Base-by-base conservation (phyloP, 1,140 invertebrate genomes). In the Drosophila insularis region DNA sequence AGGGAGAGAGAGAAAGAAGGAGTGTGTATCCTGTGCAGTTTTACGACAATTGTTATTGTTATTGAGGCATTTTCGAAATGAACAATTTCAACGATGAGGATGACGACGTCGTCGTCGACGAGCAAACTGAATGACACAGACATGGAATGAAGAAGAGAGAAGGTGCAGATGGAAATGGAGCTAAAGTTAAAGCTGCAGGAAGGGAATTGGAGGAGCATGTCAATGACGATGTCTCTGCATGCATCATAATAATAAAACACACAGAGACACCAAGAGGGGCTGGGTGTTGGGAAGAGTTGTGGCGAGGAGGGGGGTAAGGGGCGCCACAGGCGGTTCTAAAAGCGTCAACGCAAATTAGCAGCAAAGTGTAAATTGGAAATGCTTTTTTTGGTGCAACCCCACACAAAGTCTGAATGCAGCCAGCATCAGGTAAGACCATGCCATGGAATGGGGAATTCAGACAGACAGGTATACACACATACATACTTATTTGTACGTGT, bases 31-130 rank as follows among this genome's bases (percentile, higher is more conserved):
- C 84, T 89, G 78, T 76, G 85, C 81, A 89, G 84, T 89, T 89
- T 89, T 89, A 89, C 81, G 85, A 85, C 85, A 89, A 89, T 89
- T 89, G 85, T 89, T 89, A 89, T 89, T 90, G 85, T 89, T 89
- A 89, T 89, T 89, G 85, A 89, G 85, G 86, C 85, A 89, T 89
- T 90, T 89, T 86, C 85, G 86, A 89, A 89, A 90, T 90, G 85
- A 90, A 90, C 85, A 89, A 86, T 89, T 89, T 80, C 74, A 74
- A 68, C 84, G 73, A 74, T 89, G 84, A 89, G 85, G 69, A 77
- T 87, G 84, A 89, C 77, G 85, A 89, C 82, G 76, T 19, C 43
- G 32, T 2, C 10, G 32, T 1, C 89, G 84, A 89, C 80, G 80
- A 89, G 82, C 72, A 72, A 79, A 71, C 75, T 85, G 80, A 89